Conservation (phyloP, 2,888 invertebrate genomes). For the Polylopha cassiicola region DNA sequence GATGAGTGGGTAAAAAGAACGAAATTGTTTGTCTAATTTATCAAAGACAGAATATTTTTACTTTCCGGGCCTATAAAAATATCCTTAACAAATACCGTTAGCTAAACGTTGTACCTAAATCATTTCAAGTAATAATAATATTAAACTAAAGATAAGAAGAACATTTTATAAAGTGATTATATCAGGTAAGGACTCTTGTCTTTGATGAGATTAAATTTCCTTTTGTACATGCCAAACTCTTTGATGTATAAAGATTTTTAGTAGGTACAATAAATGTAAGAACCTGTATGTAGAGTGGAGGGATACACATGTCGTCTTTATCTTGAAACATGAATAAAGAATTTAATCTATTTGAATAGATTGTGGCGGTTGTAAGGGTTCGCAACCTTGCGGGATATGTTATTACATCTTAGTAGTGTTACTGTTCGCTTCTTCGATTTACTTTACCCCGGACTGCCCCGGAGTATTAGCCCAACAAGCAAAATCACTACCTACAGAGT, state of each 20-base stretch:
- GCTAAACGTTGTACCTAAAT: neutral
- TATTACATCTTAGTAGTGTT: no score
- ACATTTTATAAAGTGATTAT: constrained; percentile 26
- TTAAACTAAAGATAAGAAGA: constrained; percentile 4
- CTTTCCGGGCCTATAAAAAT: no score
- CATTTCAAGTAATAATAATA: neutral
- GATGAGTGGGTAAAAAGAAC: no score
- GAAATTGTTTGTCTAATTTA: no score
- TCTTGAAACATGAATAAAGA: neutral
- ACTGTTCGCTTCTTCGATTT: no score
- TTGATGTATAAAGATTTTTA: constrained; percentile 18
- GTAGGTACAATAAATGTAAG: constrained; percentile 21
- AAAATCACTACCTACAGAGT: no score
- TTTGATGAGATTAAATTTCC: constrained; percentile 47
- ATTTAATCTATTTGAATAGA: neutral
- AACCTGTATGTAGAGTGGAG: constrained; percentile 30
- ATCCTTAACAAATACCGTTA: neutral
- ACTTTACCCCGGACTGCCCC: no score
- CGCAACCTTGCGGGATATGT: no score
- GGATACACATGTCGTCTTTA: constrained; percentile 1
- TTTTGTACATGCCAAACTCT: constrained; percentile 22
- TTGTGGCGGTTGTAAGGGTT: no score
- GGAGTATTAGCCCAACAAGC: no score
- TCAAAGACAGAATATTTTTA: no score
- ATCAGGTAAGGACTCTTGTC: constrained; percentile 39